A percentile compares a stretch with the other conserved stretches of the same genome.
Evolutionary conservation across 2,113 vertebrate species (phyloP).

Genomic region (Mystacornis crossleyi): DNA sequence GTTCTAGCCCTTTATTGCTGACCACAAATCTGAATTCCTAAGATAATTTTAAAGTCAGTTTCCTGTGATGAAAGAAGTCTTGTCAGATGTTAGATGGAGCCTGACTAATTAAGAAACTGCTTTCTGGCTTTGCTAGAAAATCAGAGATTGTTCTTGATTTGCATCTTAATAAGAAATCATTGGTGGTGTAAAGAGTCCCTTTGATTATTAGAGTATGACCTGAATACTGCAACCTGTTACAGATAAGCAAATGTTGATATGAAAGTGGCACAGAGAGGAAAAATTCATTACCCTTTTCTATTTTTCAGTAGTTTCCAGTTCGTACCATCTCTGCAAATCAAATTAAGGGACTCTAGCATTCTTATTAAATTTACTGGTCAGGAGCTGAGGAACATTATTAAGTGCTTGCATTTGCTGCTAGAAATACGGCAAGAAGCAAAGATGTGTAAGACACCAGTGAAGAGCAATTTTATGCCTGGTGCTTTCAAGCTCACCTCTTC

Average conservation of each 20-base stretch:
- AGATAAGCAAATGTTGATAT: background rate
- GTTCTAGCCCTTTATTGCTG: background rate
- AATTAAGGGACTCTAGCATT: background rate
- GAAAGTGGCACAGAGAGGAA: background rate
- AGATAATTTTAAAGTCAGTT: background rate
- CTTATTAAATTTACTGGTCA: background rate
- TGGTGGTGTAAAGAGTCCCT: background rate
- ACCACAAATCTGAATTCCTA: background rate
- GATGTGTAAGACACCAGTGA: background rate
- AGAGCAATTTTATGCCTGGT: background rate
- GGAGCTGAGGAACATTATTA: background rate
- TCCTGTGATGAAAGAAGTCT: background rate
- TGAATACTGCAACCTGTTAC: background rate
- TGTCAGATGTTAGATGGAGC: background rate
- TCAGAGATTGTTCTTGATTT: constrained; percentile 13
- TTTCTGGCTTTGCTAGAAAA: background rate
- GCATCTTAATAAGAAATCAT: constrained; percentile 24
- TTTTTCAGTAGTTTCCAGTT: background rate
- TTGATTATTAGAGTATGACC: background rate
- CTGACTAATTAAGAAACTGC: constrained; percentile 13
- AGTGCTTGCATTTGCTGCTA: background rate
- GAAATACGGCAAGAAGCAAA: background rate
- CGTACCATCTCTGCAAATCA: background rate
- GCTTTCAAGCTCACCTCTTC: background rate
- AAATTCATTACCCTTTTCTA: background rate